Evolutionary conservation across 2,113 vertebrate genomes (phyloP).

Genomic region (Ptilonorhynchus violaceus): DNA sequence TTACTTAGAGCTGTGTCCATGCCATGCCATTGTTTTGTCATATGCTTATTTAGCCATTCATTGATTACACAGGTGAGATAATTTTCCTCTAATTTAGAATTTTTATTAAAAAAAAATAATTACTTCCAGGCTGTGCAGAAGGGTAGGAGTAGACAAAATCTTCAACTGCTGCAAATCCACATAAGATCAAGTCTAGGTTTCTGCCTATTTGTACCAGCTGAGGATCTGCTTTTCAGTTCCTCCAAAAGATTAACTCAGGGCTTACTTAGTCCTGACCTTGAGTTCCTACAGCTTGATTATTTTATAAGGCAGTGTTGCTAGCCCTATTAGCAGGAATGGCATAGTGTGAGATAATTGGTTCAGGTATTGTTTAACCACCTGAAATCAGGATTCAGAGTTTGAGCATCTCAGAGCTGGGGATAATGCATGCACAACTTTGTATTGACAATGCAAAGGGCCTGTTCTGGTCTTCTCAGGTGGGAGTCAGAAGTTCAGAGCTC

Average conservation of each 20-base stretch:
- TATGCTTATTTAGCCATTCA: background rate
- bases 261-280: background rate
- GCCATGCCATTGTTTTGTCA: background rate
- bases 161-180: background rate
- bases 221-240: background rate
- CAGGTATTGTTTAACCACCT: background rate
- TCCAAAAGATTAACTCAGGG: background rate
- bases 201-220: background rate
- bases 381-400: background rate
- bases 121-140: background rate
- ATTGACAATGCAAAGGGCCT: background rate
- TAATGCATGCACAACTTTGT: background rate
- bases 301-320: background rate
- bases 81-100: background rate
- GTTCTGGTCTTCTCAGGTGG: background rate
- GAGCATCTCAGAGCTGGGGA: background rate
- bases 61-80: background rate
- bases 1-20: background rate
- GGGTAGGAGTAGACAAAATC: background rate
- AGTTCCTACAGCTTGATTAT: background rate
- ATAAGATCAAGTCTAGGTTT: background rate
- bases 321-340: background rate
- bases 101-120: background rate
- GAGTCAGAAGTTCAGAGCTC: background rate
- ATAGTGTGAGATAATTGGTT: background rate